Evolutionary conservation across 2,888 invertebrate species (phyloP).

Genomic region (Catocala fraxini): DNA sequence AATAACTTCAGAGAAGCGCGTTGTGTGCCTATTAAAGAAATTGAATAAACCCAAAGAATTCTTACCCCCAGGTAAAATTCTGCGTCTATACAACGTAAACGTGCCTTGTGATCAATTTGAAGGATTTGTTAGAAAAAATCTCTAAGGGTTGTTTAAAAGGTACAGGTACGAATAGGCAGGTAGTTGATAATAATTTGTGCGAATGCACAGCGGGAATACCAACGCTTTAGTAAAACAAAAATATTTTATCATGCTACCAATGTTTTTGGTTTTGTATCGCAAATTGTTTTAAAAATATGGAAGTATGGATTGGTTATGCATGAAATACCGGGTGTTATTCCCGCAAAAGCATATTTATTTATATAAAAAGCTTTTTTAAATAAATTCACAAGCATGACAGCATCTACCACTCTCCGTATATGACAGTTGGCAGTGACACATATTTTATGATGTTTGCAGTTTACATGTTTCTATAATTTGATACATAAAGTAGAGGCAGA

Average conservation of each 20-base stretch:
- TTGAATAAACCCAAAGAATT: constrained; percentile 48
- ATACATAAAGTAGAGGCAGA: no score
- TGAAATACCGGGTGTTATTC: no score
- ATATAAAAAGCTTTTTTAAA: no score
- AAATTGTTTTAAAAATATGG: not conserved
- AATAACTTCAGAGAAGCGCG: constrained; percentile 41
- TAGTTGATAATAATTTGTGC: constrained; percentile 47
- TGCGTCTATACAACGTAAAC: constrained; percentile 44
- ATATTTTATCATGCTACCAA: constrained; percentile 1
- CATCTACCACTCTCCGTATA: no score
- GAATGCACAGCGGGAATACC: constrained; percentile 36
- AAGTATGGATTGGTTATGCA: not conserved
- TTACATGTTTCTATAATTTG: no score
- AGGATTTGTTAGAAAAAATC: constrained; percentile 47
- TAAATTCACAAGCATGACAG: no score
- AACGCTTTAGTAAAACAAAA: constrained; percentile 13
- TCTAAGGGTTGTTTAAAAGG: constrained; percentile 44
- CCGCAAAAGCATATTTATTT: no score
- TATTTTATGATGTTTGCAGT: no score
- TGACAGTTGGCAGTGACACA: no score
- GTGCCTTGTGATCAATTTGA: constrained; percentile 51
- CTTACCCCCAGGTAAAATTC: constrained; percentile 46
- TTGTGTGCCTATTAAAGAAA: constrained; percentile 46
- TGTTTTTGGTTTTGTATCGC: constrained; percentile 4
- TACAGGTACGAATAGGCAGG: constrained; percentile 47